A percentile compares a stretch with the other conserved stretches of the same genome.
Evolutionary conservation across 2,113 vertebrate species (phyloP).

Genomic region (Notiomystis cincta): DNA sequence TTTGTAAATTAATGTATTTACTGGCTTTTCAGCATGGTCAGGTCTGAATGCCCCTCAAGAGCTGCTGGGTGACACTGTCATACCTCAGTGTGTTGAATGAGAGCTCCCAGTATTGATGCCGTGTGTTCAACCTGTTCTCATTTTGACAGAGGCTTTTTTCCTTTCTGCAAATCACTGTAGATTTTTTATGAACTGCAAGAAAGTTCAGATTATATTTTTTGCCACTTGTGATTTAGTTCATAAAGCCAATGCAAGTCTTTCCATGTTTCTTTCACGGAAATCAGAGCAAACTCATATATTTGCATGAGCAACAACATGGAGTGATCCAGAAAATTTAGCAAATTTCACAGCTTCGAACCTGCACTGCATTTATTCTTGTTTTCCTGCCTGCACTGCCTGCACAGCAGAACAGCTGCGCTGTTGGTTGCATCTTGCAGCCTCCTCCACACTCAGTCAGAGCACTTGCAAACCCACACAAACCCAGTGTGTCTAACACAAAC

Average conservation of each 20-base stretch:
- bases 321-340: neutral
- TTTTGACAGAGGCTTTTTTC: neutral
- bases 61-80: conserved; percentile 9
- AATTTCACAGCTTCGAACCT: neutral
- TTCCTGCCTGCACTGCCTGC: neutral
- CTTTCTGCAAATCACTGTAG: neutral
- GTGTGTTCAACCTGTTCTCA: neutral
- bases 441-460: neutral
- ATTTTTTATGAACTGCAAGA: neutral
- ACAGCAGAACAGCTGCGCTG: neutral
- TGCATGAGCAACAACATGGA: neutral
- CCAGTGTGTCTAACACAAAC: neutral
- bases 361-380: neutral
- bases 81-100: neutral
- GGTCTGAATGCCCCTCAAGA: neutral
- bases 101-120: neutral
- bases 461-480: accelerated
- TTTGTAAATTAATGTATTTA: neutral
- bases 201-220: neutral
- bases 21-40: neutral
- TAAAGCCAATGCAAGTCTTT: neutral
- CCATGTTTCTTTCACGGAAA: neutral
- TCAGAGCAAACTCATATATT: neutral
- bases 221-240: neutral
- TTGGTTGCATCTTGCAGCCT: neutral